A percentile compares a stretch with the other conserved stretches of the same genome.
These are phyloP conservation scores for Aptenodytes forsteri DNA, from an alignment of 2,113 vertebrate genomes.

Conservation along the genomic window DNA sequence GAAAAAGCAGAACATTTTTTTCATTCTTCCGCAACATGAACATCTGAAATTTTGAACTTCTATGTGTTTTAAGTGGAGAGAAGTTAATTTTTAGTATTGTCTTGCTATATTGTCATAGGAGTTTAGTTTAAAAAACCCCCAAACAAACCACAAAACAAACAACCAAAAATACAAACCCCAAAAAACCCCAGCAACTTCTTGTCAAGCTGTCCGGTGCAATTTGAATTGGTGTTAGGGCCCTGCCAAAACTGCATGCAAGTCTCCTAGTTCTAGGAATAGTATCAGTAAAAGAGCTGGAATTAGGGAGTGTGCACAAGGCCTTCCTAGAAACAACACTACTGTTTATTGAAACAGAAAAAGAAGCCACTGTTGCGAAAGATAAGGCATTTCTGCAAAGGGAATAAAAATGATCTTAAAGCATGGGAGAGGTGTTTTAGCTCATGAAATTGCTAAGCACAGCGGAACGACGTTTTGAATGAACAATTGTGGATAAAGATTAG, in stretches of 20 bases:
- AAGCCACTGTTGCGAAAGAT: neutral
- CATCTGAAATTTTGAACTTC: neutral
- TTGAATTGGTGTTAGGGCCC: neutral
- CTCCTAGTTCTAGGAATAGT: slow-evolving; percentile 36
- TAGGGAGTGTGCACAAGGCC: neutral
- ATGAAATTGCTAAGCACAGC: neutral
- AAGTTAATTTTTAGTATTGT: neutral
- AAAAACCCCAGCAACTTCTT: neutral
- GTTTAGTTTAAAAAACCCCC: neutral
- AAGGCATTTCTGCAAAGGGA: neutral
- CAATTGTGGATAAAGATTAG: neutral
- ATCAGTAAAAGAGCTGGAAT: neutral
- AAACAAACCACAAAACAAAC: neutral
- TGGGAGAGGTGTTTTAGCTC: neutral
- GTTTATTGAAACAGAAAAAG: neutral
- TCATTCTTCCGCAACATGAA: neutral
- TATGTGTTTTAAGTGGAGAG: neutral
- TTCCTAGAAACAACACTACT: slow-evolving; percentile 38
- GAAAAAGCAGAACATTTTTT: neutral
- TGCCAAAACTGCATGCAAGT: neutral
- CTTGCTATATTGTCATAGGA: neutral
- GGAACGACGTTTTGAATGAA: neutral
- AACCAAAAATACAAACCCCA: neutral
- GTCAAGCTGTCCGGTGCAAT: neutral
- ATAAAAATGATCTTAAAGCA: neutral